These are phyloP conservation scores for Rhagoletis pomonella DNA, from an alignment of 1,140 invertebrate species.

Conservation along the genomic window DNA sequence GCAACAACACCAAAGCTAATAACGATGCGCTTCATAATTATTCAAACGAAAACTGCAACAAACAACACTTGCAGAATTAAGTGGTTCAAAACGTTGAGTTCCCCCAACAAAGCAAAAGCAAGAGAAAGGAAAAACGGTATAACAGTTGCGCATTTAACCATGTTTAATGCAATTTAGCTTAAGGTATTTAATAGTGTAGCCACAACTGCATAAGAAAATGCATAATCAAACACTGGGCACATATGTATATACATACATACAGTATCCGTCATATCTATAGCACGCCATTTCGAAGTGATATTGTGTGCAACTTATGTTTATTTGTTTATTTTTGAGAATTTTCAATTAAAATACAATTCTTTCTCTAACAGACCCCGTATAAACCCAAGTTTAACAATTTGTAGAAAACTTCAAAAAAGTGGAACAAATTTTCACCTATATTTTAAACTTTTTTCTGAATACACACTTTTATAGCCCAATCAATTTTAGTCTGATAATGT, in stretches of 20 bases:
- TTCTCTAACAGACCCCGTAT: no score
- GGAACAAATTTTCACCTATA: no score
- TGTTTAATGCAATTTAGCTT: slow-evolving; percentile 74
- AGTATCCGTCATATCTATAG: no score
- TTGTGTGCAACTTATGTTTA: no score
- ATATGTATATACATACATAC: neutral
- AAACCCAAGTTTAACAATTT: no score
- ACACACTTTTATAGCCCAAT: no score
- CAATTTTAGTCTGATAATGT: no score
- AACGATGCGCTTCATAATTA: slow-evolving; percentile 3
- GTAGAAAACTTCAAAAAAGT: no score
- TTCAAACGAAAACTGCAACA: slow-evolving; percentile 33
- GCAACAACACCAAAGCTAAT: slow-evolving; percentile 9
- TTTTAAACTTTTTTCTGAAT: no score
- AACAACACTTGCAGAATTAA: slow-evolving; percentile 37
- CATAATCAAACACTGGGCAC: neutral
- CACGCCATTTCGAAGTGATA: no score
- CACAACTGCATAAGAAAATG: slow-evolving; percentile 10
- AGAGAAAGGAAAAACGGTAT: neutral
- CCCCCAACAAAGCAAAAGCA: neutral
- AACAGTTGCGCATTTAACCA: slow-evolving; percentile 70
- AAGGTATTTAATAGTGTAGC: slow-evolving; percentile 68
- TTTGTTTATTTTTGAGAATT: no score
- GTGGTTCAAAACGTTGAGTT: slow-evolving; percentile 19
- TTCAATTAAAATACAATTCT: no score